A percentile compares a stretch with the other conserved stretches of the same genome.
These are phyloP conservation scores for Trimorus sp. DNA, from an alignment of 2,888 invertebrate genomes.

Conservation along the genomic window DNA sequence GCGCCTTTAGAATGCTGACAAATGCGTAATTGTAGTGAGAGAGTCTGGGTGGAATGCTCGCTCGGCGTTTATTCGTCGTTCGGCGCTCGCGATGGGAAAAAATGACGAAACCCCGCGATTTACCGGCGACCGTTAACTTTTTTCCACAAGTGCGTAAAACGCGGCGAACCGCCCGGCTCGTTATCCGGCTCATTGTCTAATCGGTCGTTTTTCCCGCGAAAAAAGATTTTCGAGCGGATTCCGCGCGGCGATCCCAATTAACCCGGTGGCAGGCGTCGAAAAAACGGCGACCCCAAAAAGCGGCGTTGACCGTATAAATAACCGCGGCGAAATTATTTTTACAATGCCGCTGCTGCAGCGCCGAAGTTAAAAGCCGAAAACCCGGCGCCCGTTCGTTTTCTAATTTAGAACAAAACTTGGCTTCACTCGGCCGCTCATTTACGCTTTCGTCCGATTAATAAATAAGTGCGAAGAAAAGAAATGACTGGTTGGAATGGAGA, in stretches of 20 bases:
- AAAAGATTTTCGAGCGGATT: no score
- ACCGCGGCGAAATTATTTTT: slow-evolving; percentile 28
- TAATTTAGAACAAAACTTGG: slow-evolving; percentile 36
- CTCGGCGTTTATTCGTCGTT: not conserved
- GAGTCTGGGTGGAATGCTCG: slow-evolving; percentile 11
- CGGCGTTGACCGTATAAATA: slow-evolving; percentile 40
- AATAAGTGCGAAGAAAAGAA: not conserved
- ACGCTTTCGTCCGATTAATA: slow-evolving; percentile 23
- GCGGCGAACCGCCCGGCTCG: no score
- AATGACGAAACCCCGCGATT: no score
- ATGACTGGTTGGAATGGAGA: no score
- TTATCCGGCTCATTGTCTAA: no score
- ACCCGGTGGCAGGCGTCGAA: not conserved
- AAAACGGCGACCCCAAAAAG: slow-evolving; percentile 1
- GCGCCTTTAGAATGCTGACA: slow-evolving; percentile 31
- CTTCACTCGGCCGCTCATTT: slow-evolving; percentile 2
- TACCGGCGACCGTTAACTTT: no score
- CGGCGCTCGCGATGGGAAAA: no score
- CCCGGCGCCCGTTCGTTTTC: slow-evolving; percentile 27
- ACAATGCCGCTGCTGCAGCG: slow-evolving; percentile 1
- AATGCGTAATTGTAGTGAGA: slow-evolving; percentile 38
- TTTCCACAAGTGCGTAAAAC: no score
- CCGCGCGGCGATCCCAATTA: no score
- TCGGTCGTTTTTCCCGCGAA: no score
- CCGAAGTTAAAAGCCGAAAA: slow-evolving; percentile 17